Evolutionary conservation across 2,113 vertebrate species (phyloP), one percentile per base, ranked within the genome.

Genomic region (Mirza zaza): DNA sequence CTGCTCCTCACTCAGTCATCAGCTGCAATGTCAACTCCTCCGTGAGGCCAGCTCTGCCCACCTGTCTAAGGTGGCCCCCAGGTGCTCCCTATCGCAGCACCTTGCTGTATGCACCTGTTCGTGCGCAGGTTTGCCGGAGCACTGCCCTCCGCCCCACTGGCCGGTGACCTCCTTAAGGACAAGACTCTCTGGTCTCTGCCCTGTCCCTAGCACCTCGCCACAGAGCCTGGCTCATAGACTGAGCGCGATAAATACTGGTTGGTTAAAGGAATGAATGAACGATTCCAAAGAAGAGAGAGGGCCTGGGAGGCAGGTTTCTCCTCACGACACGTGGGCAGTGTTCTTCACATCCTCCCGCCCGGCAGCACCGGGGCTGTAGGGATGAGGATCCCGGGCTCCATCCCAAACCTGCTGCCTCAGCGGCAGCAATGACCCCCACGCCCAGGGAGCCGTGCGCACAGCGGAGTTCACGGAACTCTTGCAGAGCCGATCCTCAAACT

Each of bases 401-500:
- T 4, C 13, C 61, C 42, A 63, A 55, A 36, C 42, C 17, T 45
- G 3, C 36, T 8, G 45, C 63, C 18, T 45, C 11, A 6, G 71
- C 39, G 36, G 32, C 45, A 13, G 45, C 11, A 2, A 70, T 6
- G 5, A 5, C 63, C 39, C 8, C 0, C 5, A 13, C 2, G 50
- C 55, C n/a, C 63, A 45, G 65, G 65, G 21, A 34, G 3, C 0
- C 5, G 6, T n/a, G 12, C 29, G 23, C n/a, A 21, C 39, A 2
- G 1, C 27, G 18, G 11, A 27, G 59, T 50, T 27, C 4, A 2
- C 17, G 55, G 52, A 87, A 55, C 52, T 13, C 50, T 12, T 3
- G 0, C 15, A 9, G 21, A 42, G 25, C 73, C 29, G 65, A 21
- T 3, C 39, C 25, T 21, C 93, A 59, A 32, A 10, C 27, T 6